A percentile compares a stretch with the other conserved stretches of the same genome.
Evolutionary conservation across 2,113 vertebrate genomes (phyloP).

Genomic region (Odobenus rosmarus): DNA sequence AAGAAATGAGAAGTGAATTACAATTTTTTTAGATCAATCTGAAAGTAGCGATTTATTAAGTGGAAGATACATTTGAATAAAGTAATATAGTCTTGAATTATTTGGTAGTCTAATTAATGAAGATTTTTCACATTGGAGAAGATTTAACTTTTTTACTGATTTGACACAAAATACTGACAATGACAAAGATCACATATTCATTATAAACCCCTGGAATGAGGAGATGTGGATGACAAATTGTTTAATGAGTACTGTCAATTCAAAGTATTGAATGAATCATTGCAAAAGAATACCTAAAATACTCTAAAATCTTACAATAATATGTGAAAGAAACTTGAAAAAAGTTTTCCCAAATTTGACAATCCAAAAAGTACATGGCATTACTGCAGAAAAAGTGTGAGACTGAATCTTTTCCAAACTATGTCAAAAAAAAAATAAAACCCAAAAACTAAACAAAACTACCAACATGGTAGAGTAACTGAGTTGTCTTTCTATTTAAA

Average conservation of each 20-base stretch:
- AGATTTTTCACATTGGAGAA: neutral
- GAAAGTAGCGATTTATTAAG: neutral
- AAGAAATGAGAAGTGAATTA: neutral
- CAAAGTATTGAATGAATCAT: neutral
- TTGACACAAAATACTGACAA: conserved; percentile 10
- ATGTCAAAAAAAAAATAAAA: neutral
- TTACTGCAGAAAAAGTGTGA: neutral
- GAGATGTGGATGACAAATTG: neutral
- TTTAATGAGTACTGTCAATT: conserved; percentile 9
- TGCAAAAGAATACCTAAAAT: neutral
- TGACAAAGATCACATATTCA: neutral
- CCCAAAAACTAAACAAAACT: neutral
- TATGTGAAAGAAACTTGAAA: neutral
- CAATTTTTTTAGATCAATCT: neutral
- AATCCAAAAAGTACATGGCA: neutral
- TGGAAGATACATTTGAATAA: neutral
- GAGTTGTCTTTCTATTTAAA: neutral
- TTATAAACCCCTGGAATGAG: neutral
- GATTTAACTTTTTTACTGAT: neutral
- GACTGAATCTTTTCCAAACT: neutral
- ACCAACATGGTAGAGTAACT: neutral
- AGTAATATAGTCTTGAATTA: neutral
- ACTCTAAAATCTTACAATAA: neutral
- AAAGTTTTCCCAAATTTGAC: neutral
- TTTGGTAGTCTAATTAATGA: neutral